phyloP scores from a whole-genome alignment of 2,888 invertebrate species.

The Xanthia icteritia region DNA sequence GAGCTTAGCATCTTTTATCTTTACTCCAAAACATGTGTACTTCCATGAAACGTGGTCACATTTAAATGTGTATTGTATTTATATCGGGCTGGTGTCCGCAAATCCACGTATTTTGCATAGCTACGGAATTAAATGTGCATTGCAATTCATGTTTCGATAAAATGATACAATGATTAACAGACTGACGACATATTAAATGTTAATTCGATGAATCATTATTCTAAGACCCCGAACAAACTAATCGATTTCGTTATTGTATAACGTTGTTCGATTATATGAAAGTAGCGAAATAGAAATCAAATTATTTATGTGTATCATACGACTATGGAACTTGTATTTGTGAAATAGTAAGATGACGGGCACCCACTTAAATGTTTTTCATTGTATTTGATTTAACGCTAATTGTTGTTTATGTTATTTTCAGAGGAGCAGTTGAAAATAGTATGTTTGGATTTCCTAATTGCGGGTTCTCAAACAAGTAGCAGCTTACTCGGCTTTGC shows the following conservation, averaged over 20 bases:
- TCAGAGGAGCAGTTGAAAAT: constrained; percentile 85
- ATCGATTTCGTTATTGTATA: neutral
- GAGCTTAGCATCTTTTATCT: neutral
- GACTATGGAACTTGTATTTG: neutral
- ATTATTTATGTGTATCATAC: neutral
- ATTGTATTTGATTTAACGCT: constrained; percentile 2
- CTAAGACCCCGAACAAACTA: neutral
- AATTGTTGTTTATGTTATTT: constrained; percentile 46
- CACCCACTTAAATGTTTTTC: neutral
- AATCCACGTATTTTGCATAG: neutral
- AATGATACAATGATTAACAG: neutral
- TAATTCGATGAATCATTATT: neutral
- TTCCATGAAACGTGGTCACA: neutral
- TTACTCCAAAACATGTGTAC: neutral
- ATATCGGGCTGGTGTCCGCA: neutral
- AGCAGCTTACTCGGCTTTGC: constrained; percentile 92
- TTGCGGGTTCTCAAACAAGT: constrained; percentile 94
- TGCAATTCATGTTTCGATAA: neutral
- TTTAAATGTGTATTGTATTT: neutral
- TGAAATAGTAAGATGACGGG: neutral
- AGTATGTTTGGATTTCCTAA: constrained; percentile 92
- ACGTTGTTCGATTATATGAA: neutral
- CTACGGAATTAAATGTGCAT: neutral
- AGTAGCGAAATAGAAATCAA: neutral
- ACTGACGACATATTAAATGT: neutral